Evolutionary conservation across 2,113 vertebrate species (phyloP), one percentile per base, ranked within the genome.

Genomic region (Prolemur simus): DNA sequence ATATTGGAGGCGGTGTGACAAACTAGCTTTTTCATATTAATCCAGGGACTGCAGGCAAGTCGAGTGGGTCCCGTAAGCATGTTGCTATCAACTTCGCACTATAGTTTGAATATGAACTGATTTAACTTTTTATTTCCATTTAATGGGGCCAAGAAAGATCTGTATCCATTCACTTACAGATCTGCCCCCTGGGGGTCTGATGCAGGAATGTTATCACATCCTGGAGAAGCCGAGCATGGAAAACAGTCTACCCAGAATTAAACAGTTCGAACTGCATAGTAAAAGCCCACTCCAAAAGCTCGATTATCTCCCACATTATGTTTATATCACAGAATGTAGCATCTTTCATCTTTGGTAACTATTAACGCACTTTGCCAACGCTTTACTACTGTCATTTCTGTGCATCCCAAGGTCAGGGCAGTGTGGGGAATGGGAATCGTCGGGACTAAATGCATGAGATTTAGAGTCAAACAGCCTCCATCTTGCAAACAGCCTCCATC

Each of bases 61-160:
- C n/a, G 25, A 87, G 54, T 96, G 32, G 2, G 94, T 96, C 97
- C 96, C 96, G 94, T 81, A 45, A 98, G 86, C 88, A 12, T 64
- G 87, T 86, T 95, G 92, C 97, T 91, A 92, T 97, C 96, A 81
- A 39, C 87, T 97, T 98, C 86, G 89, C 89, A 91, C 90, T 64
- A 6, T 8, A 52, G 97, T 97, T 97, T 95, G 95, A 98, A 91
- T 94, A 89, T 45, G 89, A 97, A 87, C 85, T 95, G 90, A 93
- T 96, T 76, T 94, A 95, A 98, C 92, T 89, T 97, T 97, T 96
- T 95, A 94, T 98, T 98, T 98, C 89, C 69, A 60, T 98, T 98
- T 96, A 95, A 93, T 81, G 91, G 96, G 91, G 73, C 87, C 90
- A 96, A 77, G 88, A 73, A 97, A 91, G 96, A 83, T 96, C 91